Evolutionary conservation across 92 coral and sea anemone species (phyloP), one percentile per base, ranked within the genome.

Genomic region (Epizoanthus stellaris): DNA sequence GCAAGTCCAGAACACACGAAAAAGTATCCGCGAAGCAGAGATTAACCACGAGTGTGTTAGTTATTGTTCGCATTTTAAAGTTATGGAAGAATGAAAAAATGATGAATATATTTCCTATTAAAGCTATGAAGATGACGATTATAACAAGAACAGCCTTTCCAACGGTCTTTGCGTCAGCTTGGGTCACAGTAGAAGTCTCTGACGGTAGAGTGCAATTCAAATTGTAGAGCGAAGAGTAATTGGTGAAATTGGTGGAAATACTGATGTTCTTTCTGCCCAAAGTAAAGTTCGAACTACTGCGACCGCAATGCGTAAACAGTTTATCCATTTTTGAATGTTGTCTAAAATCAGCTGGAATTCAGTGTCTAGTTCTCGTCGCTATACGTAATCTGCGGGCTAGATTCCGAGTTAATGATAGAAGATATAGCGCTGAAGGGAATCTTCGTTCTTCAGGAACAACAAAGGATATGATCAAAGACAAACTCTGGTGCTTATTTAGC

Each of bases 61-160:
- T 94, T 47, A 80, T 89, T 3, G 98, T 94, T 42, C 92, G 86
- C 95, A 89, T 89, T 61, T 94, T 94, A 71, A 85, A 86, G 89
- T 92, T 94, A 34, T 77, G 80, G 67, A 82, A 76, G 63, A 84
- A 94, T 9, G 92, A 70, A 25, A 82, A 76, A 2, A 88, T 4
- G 69, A 94, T 90, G 5, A 91, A 19, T 3, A 82, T 12, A 76
- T 94, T 94, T 0, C 92, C 90, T 5, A 70, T 12, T 23, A 94
- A 72, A 17, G 98, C 81, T 52, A 39, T 36, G 30, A 30, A 75
- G 38, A 84, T 23, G 20, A 70, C 73, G 13, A 76, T 12, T 16
- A 75, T 42, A 2, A 89, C 73, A 1, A 87, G 68, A 36, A 82
- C 34, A 13, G 84, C 53, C 53, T 74, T 56, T 7, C 60, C n/a